phyloP scores from a whole-genome alignment of 1,140 invertebrate species.

The Mercenaria mercenaria region DNA sequence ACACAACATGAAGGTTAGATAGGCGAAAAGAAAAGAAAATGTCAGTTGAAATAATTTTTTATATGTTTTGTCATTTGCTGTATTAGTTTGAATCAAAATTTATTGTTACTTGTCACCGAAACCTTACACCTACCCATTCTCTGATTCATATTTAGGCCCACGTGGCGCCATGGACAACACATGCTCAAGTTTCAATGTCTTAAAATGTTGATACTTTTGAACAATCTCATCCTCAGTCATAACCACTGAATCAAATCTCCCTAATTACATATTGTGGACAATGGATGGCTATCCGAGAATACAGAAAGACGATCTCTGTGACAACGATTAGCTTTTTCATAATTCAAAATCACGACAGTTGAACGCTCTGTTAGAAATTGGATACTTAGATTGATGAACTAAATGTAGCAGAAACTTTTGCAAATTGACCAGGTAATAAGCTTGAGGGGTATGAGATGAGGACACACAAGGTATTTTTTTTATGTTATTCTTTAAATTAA shows the following conservation, averaged over 20 bases:
- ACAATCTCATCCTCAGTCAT: constrained; percentile 15
- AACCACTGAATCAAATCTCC: constrained; percentile 19
- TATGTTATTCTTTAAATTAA: too few species aligned
- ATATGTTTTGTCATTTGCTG: too few species aligned
- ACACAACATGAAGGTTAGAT: too few species aligned
- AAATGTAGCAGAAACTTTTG: constrained; percentile 30
- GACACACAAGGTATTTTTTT: too few species aligned
- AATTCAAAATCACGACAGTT: too few species aligned
- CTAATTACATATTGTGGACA: constrained; percentile 21
- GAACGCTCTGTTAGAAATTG: constrained; percentile 16
- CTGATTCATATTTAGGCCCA: constrained; percentile 3
- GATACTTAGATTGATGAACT: constrained; percentile 15
- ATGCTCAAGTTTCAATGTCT: background rate
- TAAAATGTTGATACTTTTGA: background rate
- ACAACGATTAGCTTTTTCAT: background rate
- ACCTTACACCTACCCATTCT: background rate
- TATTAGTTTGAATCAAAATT: too few species aligned
- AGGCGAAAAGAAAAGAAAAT: too few species aligned
- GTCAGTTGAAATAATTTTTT: too few species aligned
- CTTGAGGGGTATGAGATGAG: too few species aligned
- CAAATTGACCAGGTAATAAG: too few species aligned
- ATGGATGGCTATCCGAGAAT: background rate
- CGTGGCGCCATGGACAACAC: background rate
- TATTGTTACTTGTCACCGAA: background rate
- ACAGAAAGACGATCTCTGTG: constrained; percentile 1